Evolutionary conservation across 37 sponge, comb jelly and placozoan species (phyloP), one percentile per base, ranked within the genome.

Genomic region (Theonella swinhoei): DNA sequence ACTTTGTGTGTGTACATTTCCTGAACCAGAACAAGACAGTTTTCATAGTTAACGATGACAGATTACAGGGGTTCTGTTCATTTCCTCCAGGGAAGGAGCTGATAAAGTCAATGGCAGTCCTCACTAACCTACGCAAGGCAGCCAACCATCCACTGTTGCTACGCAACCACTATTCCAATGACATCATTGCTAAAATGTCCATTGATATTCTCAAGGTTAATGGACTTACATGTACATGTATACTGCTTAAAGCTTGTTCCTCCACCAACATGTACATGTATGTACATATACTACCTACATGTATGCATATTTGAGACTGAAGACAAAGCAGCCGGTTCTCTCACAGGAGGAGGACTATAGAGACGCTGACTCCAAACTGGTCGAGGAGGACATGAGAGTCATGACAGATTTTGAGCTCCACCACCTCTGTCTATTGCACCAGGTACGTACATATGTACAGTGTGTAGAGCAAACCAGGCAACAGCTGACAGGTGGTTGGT

Each of bases 391-490:
- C 74, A 88, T 88, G 89, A 41, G 72, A 22, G 84, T 88, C 47
- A 88, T 88, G 89, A 72, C 83, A 30, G 89, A 88, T 71, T 88
- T 83, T 88, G 89, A 88, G 84, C 84, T 88, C 36, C 89, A 88
- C 65, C 36, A 36, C 20, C 79, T 88, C 54, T 88, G 89, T 70
- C 7, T 17, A 8, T 23, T 32, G 40, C 29, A 39, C n/a, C 31
- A 77, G 72, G 87, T 84, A 20, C 0, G 82, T 42, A 34, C 70
- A 37, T 68, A 34, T 80, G 61, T 68, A n/a, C n/a, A n/a, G n/a
- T n/a, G n/a, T n/a, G n/a, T n/a, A n/a, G n/a, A n/a, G n/a, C n/a
- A n/a, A n/a, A n/a, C n/a, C n/a, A n/a, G n/a, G n/a, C n/a, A n/a
- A n/a, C n/a, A 22, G 61, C 20, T 59, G 61, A 22, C 20, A 22